Evolutionary conservation across 2,888 invertebrate genomes (phyloP).

Genomic region (Meta bourneti): DNA sequence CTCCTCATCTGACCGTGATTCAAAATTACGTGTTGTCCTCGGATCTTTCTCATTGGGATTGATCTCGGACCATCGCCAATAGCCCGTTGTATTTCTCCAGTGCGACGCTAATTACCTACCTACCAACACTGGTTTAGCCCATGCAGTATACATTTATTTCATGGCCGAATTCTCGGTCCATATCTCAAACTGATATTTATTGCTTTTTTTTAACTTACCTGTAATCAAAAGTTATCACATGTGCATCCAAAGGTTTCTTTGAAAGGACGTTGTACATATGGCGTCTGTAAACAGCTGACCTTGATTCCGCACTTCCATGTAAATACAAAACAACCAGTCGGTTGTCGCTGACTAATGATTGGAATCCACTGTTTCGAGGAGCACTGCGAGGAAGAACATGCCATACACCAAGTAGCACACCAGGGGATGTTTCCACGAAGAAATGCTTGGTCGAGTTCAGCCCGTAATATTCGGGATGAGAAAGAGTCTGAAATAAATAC

Average conservation of each 20-base stretch:
- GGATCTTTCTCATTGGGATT: too few species aligned
- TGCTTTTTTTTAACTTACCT: conserved; percentile 27
- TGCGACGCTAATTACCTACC: too few species aligned
- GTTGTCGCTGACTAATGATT: conserved; percentile 54
- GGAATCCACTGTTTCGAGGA: neutral
- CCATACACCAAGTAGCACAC: conserved; percentile 84
- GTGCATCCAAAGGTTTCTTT: conserved; percentile 84
- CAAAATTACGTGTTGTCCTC: too few species aligned
- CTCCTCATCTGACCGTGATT: too few species aligned
- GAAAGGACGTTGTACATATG: conserved; percentile 87
- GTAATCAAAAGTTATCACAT: conserved; percentile 91
- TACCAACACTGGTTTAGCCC: too few species aligned
- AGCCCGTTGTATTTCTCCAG: too few species aligned
- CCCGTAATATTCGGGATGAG: conserved; percentile 83
- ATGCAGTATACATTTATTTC: neutral
- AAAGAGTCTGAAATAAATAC: conserved; percentile 80
- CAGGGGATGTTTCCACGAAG: conserved; percentile 84
- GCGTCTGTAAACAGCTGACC: conserved; percentile 87
- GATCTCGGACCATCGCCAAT: too few species aligned
- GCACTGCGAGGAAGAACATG: conserved; percentile 88
- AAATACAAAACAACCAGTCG: conserved; percentile 85
- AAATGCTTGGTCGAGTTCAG: conserved; percentile 86
- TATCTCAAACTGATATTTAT: neutral
- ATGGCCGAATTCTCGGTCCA: neutral
- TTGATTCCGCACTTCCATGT: conserved; percentile 88